These are phyloP conservation scores for Porites cylindrica DNA, from an alignment of 92 coral and sea anemone species.

Conservation along the genomic window DNA sequence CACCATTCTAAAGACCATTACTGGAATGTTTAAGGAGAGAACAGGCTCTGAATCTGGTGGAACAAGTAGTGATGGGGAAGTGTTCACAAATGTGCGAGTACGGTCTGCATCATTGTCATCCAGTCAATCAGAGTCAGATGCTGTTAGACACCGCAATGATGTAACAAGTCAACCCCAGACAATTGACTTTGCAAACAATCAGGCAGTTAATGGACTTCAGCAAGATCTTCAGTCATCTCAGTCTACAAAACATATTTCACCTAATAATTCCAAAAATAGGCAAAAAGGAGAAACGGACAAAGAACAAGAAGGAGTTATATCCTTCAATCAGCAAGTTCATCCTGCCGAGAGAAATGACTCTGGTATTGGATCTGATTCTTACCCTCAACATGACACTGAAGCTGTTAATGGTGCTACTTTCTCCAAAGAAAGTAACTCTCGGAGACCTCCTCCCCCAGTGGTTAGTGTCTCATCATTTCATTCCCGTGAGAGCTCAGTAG, in stretches of 20 bases:
- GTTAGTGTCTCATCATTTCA: constrained; percentile 72
- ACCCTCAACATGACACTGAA: constrained; percentile 46
- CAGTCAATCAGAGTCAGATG: constrained; percentile 47
- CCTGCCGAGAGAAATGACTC: constrained; percentile 65
- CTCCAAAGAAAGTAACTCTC: background rate
- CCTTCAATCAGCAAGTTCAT: constrained; percentile 1
- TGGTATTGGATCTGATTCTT: constrained; percentile 69
- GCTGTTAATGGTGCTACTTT: background rate
- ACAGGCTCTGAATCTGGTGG: constrained; percentile 56
- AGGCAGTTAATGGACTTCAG: constrained; percentile 10
- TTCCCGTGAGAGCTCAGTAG: constrained; percentile 75
- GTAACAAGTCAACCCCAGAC: constrained; percentile 15
- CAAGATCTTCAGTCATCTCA: constrained; percentile 4
- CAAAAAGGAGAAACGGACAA: background rate
- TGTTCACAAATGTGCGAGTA: background rate
- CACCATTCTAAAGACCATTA: constrained; percentile 77
- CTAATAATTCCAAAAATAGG: background rate
- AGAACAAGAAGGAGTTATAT: background rate
- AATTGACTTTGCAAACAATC: background rate
- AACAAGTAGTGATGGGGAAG: constrained; percentile 44
- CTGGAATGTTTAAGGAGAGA: constrained; percentile 72
- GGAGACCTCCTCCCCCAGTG: constrained; percentile 36
- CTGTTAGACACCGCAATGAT: background rate
- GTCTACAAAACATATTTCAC: background rate
- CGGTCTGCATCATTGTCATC: constrained; percentile 48